Conservation (phyloP, 2,888 invertebrate genomes). For the Tipula lateralis region DNA sequence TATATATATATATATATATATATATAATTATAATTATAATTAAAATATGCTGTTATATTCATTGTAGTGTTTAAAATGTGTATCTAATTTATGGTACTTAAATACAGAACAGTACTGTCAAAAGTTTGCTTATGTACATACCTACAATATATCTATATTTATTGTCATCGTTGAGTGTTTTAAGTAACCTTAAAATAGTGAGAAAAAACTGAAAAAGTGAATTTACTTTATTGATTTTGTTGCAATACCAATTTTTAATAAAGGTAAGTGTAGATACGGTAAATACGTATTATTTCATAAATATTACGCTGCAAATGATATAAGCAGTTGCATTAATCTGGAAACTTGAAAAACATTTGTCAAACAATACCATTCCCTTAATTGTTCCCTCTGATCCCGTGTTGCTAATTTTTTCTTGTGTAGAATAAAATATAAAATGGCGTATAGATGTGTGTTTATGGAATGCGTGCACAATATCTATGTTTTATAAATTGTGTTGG, state of each 20-base stretch:
- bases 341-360: not conserved
- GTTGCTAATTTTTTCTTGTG: not conserved
- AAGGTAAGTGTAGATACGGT: not conserved
- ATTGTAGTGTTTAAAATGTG: not conserved
- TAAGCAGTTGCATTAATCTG: not conserved
- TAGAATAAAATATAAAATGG: not conserved
- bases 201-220: not conserved
- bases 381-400: not conserved
- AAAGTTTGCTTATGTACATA: slow-evolving; percentile 2
- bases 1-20: not conserved
- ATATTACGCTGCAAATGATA: not conserved
- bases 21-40: not conserved
- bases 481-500: not conserved
- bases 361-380: not conserved
- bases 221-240: not conserved
- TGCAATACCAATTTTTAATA: not conserved
- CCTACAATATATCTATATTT: not conserved
- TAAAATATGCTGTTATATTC: not conserved
- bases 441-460: not conserved
- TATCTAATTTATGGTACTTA: not conserved
- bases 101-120: not conserved
- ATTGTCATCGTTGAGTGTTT: not conserved
- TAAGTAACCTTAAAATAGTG: not conserved
- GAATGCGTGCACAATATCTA: not conserved
- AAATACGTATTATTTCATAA: not conserved